Conservation (phyloP, 2,888 invertebrate species). For the Dynastes hyllus region DNA sequence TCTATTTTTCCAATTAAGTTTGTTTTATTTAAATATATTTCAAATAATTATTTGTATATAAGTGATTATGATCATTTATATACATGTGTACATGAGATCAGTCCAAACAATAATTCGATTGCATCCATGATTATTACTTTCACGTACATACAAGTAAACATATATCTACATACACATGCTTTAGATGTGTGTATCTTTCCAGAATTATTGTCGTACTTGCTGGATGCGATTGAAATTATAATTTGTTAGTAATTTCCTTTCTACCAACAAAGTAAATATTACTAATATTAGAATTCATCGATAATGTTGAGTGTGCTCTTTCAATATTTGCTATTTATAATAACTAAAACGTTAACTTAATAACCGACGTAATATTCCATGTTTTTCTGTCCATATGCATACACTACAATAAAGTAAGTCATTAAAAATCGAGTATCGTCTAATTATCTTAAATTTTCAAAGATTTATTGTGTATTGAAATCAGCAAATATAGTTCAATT, state of each 20-base stretch:
- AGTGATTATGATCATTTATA: neutral
- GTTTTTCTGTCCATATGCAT: conserved; percentile 25
- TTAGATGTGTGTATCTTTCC: conserved; percentile 22
- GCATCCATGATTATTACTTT: neutral
- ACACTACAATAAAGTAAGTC: neutral
- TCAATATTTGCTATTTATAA: conserved; percentile 13
- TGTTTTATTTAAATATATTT: too few relatives aligned
- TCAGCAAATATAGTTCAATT: too few relatives aligned
- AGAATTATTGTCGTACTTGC: neutral
- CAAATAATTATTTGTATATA: neutral
- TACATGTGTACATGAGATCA: conserved; percentile 8
- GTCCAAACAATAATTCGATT: conserved; percentile 22
- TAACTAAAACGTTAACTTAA: neutral
- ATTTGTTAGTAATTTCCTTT: neutral
- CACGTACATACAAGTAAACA: neutral
- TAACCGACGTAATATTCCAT: conserved; percentile 14
- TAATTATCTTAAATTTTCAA: too few relatives aligned
- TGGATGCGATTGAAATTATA: conserved; percentile 20
- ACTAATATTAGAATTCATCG: too few relatives aligned
- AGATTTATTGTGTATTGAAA: too few relatives aligned
- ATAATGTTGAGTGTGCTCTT: neutral
- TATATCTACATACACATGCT: neutral
- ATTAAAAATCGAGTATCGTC: neutral
- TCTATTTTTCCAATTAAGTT: too few relatives aligned
- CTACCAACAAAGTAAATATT: too few relatives aligned